Evolutionary conservation across 2,797 vertebrate genomes (phyloP).

Genomic region (Sebastes oblongus): DNA sequence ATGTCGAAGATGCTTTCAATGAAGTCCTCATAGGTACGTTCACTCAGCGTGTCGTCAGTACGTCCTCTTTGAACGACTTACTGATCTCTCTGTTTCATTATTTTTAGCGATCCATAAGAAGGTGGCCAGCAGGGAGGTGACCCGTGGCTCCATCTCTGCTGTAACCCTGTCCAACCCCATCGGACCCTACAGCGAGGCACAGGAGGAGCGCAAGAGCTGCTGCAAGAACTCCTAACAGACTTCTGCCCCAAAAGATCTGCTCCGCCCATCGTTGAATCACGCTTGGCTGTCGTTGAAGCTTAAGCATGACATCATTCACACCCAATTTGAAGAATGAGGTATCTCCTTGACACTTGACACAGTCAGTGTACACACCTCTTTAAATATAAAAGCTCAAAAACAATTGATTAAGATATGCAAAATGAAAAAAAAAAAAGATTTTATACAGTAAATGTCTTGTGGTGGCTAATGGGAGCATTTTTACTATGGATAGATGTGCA

Average conservation of each 20-base stretch:
- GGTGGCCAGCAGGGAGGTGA: conserved; percentile 82
- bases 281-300: background rate
- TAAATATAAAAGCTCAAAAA: background rate
- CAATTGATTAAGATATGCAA: background rate
- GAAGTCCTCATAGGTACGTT: conserved; percentile 91
- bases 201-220: conserved; percentile 64
- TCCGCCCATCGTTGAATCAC: background rate
- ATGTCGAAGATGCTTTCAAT: conserved; percentile 95
- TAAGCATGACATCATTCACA: background rate
- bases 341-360: conserved; percentile 5
- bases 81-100: background rate
- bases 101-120: conserved; percentile 79
- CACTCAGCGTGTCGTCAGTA: background rate
- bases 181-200: conserved; percentile 35
- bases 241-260: background rate
- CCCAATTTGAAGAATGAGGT: background rate
- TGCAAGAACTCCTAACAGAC: conserved; percentile 69
- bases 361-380: background rate
- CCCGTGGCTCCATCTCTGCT: conserved; percentile 82
- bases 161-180: conserved; percentile 71
- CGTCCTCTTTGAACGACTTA: background rate
- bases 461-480: conserved; percentile 4
- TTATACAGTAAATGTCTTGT: conserved; percentile 3
- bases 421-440: conserved; percentile 1
- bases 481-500: background rate